Evolutionary conservation across 2,888 invertebrate genomes (phyloP).

Genomic region (Tenodera sinensis): DNA sequence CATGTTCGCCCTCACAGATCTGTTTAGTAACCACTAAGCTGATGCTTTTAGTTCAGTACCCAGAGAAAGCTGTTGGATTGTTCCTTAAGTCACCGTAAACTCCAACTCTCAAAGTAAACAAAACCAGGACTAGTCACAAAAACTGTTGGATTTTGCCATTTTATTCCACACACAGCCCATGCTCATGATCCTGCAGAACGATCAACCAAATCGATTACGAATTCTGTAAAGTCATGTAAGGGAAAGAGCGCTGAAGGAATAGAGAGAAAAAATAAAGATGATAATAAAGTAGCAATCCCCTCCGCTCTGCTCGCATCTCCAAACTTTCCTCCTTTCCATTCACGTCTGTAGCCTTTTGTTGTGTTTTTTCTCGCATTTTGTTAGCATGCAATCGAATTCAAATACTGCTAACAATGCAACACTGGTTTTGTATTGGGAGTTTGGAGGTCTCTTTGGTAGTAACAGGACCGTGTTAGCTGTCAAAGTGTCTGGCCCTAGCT

Average conservation of each 20-base stretch:
- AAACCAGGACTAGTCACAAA: background rate
- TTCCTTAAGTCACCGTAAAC: background rate
- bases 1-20: too few relatives aligned
- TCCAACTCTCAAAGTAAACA: background rate
- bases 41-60: background rate
- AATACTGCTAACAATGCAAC: conserved; percentile 1
- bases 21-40: background rate
- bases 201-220: background rate
- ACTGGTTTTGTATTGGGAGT: background rate
- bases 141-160: background rate
- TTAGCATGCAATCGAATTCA: conserved; percentile 6
- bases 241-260: background rate
- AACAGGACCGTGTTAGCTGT: background rate
- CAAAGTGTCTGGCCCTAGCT: background rate
- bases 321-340: background rate
- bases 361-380: background rate
- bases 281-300: background rate
- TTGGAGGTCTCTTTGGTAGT: background rate
- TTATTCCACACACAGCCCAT: background rate
- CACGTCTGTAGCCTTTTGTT: background rate
- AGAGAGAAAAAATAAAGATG: background rate
- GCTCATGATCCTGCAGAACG: background rate
- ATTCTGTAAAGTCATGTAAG: background rate
- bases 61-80: background rate
- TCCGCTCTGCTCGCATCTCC: background rate